Evolutionary conservation across 1,140 invertebrate genomes (phyloP).

Genomic region (Stenopsyche tienmushanensis): DNA sequence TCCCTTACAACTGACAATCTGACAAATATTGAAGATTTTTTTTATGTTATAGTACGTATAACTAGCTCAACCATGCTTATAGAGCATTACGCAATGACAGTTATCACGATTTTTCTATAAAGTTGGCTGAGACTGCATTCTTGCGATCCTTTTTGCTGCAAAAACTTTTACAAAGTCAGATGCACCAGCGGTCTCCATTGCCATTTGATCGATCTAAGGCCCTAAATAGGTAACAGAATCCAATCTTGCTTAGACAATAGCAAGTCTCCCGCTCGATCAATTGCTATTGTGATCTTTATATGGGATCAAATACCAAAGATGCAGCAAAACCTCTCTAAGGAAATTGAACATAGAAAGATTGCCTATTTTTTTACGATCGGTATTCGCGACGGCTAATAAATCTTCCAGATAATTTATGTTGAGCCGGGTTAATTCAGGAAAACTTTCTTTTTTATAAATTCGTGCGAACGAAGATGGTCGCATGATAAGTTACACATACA

Average conservation of each 20-base stretch:
- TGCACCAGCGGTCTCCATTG: background rate
- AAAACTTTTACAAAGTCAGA: background rate
- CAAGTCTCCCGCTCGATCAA: slow-evolving; percentile 20
- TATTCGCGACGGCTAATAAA: background rate
- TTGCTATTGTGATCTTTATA: slow-evolving; percentile 40
- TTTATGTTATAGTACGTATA: no score
- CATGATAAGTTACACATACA: background rate
- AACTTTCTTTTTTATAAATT: no score
- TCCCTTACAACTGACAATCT: no score
- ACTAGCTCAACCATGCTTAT: no score
- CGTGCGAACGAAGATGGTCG: background rate
- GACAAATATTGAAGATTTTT: no score
- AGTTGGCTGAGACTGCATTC: no score
- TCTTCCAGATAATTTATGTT: slow-evolving; percentile 2
- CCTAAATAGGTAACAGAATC: slow-evolving; percentile 19
- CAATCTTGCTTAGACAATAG: slow-evolving; percentile 22
- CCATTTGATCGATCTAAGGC: slow-evolving; percentile 27
- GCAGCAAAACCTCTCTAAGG: slow-evolving; percentile 17
- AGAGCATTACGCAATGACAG: no score
- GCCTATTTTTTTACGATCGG: background rate
- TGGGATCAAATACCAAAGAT: slow-evolving; percentile 9
- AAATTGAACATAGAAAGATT: slow-evolving; percentile 9
- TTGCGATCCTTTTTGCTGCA: background rate
- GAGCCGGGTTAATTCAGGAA: no score
- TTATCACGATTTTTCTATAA: no score